Evolutionary conservation across 2,797 vertebrate species (phyloP), one percentile per base, ranked within the genome.

Genomic region (Dipus sagitta): DNA sequence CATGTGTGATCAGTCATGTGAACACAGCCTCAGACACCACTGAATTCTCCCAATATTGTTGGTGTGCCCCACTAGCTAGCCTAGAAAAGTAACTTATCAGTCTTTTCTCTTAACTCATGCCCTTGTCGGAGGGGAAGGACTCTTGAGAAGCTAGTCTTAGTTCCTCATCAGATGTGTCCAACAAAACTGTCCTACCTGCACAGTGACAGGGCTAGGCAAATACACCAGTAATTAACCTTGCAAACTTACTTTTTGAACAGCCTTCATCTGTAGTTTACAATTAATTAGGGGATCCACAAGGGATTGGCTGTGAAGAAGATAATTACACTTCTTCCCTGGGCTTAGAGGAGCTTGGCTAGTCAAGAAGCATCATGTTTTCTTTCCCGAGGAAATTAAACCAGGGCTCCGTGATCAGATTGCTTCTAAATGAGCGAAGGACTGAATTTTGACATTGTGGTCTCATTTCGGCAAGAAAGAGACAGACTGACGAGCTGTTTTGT

Each of bases 401-500:
- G 93, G 1, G 6, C 74, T 67, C 88, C 68, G 71, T 86, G 86
- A 93, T 92, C 76, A 67, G 92, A 92, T 89, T 13, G 0, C 88
- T 95, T 96, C 96, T 95, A 96, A 96, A 96, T 94, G 96, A 92
- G 71, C 12, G 67, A 75, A 91, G 77, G 86, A 47, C 86, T 67
- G 88, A 38, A 28, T 94, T 94, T 93, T 95, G 92, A 94, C 92
- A 92, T 92, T 72, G 6, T 1, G 30, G 64, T 80, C 88, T 97
- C 94, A 86, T 96, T 95, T 91, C 10, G 0, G 86, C 77, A 87
- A 89, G 95, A 88, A 93, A 42, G 92, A 93, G 95, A 71, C 92
- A 94, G 86, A 62, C 83, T 60, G 88, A 96, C 96, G 94, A 96
- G 96, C 84, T 95, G 96, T 96, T 95, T 92, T 96, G 96, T 96